Percentiles rank a stretch among this genome's conserved stretches.
phyloP scores from a whole-genome alignment of 1,140 invertebrate genomes.

The Dinoponera quadriceps region DNA sequence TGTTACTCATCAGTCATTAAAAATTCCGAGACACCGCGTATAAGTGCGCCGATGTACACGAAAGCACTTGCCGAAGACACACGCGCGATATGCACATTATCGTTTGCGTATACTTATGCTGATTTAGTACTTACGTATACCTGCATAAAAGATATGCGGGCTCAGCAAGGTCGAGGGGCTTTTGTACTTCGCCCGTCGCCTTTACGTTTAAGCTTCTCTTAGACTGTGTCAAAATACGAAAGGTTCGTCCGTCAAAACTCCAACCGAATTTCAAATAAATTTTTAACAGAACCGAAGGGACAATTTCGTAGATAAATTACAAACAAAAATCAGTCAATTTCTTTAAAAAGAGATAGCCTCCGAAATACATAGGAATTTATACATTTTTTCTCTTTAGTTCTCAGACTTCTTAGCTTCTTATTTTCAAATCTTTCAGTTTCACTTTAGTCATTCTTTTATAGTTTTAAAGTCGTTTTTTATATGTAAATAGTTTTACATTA shows the following conservation, averaged over 20 bases:
- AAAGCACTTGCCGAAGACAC: background rate
- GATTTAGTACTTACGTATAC: conserved; percentile 22
- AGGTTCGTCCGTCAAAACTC: background rate
- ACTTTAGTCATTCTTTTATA: too few species aligned
- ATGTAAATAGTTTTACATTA: too few species aligned
- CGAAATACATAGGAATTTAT: too few species aligned
- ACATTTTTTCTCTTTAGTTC: too few species aligned
- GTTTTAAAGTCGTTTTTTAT: too few species aligned
- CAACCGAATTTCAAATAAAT: background rate
- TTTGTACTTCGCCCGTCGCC: conserved; percentile 12
- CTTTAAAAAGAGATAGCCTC: too few species aligned
- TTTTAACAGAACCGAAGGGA: too few species aligned
- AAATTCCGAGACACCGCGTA: background rate
- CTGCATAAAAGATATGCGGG: conserved; percentile 35
- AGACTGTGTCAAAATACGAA: background rate
- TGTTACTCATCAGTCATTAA: background rate
- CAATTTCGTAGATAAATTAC: too few species aligned
- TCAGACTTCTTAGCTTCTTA: too few species aligned
- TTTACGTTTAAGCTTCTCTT: background rate
- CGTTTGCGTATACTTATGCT: conserved; percentile 1
- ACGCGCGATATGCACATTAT: background rate
- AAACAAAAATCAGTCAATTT: too few species aligned
- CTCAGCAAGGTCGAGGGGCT: conserved; percentile 38
- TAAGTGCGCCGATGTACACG: background rate
- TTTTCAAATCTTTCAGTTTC: too few species aligned